Conservation (phyloP, 1,140 invertebrate species). For the Vanessa tameamea region DNA sequence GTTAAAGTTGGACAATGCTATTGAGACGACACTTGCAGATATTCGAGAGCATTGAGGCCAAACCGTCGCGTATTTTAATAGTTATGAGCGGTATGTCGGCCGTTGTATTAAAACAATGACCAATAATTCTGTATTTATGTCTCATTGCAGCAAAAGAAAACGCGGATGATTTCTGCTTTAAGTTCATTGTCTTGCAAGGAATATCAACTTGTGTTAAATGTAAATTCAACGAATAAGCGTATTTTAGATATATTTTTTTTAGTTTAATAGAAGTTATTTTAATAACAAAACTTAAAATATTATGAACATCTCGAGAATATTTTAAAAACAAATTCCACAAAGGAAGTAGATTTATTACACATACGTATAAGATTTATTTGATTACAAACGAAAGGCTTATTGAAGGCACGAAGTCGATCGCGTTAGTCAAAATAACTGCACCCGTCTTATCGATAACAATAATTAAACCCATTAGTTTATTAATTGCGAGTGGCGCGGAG, state of each 20-base stretch:
- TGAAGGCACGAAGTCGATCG: conserved; percentile 65
- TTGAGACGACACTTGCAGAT: conserved; percentile 51
- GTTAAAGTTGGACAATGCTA: conserved; percentile 46
- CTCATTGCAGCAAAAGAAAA: conserved; percentile 60
- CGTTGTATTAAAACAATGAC: conserved; percentile 74
- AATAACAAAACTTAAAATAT: background rate
- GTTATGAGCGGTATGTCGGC: conserved; percentile 56
- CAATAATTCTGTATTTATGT: conserved; percentile 75
- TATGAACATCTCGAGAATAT: background rate
- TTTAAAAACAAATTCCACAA: conserved; percentile 1
- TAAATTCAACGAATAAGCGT: background rate
- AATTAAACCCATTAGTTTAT: conserved; percentile 75
- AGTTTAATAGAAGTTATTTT: too few species aligned
- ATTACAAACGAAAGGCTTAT: conserved; percentile 67
- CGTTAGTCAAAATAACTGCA: conserved; percentile 73
- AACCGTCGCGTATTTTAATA: conserved; percentile 70
- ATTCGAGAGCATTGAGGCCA: conserved; percentile 59
- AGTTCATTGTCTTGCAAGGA: conserved; percentile 23
- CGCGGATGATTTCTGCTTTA: conserved; percentile 40
- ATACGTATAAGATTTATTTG: conserved; percentile 25
- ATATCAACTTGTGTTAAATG: background rate
- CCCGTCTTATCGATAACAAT: conserved; percentile 46
- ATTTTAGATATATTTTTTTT: background rate
- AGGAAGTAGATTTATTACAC: conserved; percentile 60
- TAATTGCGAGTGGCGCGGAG: conserved; percentile 58